Evolutionary conservation across 2,888 invertebrate species (phyloP).

Genomic region (Empis stercorea): DNA sequence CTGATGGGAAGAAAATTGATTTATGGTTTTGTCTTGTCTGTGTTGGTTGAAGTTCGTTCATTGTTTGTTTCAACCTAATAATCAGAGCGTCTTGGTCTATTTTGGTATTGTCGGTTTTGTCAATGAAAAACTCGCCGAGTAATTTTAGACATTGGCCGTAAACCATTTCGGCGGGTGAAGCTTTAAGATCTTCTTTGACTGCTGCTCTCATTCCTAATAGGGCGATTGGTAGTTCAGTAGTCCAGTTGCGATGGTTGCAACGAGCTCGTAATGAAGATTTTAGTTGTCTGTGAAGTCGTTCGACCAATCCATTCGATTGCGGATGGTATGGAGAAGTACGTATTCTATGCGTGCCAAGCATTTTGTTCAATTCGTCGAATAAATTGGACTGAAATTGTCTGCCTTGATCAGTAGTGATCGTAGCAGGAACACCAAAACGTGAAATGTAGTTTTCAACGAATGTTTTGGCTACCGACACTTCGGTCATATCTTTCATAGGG

Average conservation of each 20-base stretch:
- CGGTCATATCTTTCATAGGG: neutral
- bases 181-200: conserved; percentile 1
- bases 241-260: neutral
- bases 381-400: conserved; percentile 5
- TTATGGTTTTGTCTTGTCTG: no score
- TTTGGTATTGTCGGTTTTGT: no score
- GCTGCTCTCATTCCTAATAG: conserved; percentile 7
- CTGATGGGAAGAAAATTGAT: no score
- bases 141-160: conserved; percentile 2
- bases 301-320: no score
- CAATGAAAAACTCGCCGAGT: neutral
- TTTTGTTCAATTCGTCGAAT: neutral
- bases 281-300: no score
- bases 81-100: no score
- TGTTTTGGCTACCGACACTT: neutral
- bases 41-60: no score
- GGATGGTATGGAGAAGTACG: no score
- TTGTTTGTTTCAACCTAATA: no score
- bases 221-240: conserved; percentile 4
- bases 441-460: conserved; percentile 1
- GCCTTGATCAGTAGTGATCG: conserved; percentile 2
- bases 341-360: no score
- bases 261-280: no score
- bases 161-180: conserved; percentile 6
- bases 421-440: conserved; percentile 1